Base-by-base conservation (phyloP, 2,888 invertebrate genomes). In the Rhimphoctona megacephalus region DNA sequence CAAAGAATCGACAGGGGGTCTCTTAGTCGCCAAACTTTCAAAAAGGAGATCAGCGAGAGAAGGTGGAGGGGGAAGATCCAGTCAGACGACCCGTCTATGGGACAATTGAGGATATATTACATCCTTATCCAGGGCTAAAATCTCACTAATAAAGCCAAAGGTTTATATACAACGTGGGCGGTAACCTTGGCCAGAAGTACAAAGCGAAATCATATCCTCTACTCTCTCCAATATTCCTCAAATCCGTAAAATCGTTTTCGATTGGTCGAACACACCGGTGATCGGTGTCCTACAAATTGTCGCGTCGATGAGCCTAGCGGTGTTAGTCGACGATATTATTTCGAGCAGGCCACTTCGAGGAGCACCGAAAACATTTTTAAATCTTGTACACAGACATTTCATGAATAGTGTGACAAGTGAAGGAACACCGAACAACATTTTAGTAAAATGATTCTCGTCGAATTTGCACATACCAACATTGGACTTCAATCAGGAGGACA, bases 221-320 rank as follows among this genome's bases (percentile, higher is more conserved):
- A n/a, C 33, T 49, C 36, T 46, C 57, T 49, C 14, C 19, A 11
- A 25, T 43, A 57, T 80, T 76, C 43, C 64, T 70, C n/a, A n/a
- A 77, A 72, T 70, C 19, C 19, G 36, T 19, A 25, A 83, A 67
- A 79, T 76, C 22, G 81, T 72, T 79, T 54, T 70, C 73, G 83
- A 89, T 89, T 89, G 89, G 89, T 78, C 78, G 80, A 74, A 66
- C 36, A 43, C 39, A 52, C 73, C 33, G 57, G 70, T 70, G 67
- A 87, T 70, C 69, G 78, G 66, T 77, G 46, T 69, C 54, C 89
- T 90, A 90, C 87, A 91, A 91, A 92, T 91, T 90, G 88, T 85
- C 89, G 85, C 85, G 88, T 72, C 83, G 76, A 72, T 70, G 86
- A 79, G 78, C 54, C 49, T 25, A 76, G 81, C 77, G 43, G 87